A percentile compares a stretch with the other conserved stretches of the same genome.
These are phyloP conservation scores for Indri indri DNA, from an alignment of 2,113 vertebrate genomes.

Conservation along the genomic window DNA sequence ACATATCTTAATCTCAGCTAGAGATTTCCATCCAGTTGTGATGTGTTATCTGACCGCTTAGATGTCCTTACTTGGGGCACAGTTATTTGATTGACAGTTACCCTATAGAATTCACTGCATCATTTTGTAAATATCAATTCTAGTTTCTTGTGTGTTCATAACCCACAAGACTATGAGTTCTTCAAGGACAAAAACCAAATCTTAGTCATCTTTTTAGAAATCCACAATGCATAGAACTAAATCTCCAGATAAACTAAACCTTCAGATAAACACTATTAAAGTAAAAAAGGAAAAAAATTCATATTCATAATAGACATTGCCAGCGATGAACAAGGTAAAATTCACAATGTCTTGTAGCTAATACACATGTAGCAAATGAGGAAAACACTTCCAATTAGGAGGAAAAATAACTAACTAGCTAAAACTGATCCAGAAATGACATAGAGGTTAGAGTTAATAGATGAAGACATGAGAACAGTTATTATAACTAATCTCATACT, in stretches of 20 bases:
- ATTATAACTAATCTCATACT: not conserved
- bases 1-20: fast-evolving
- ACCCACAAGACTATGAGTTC: not conserved
- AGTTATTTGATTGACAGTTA: not conserved
- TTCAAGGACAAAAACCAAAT: not conserved
- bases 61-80: not conserved
- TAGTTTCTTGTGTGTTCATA: not conserved
- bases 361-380: not conserved
- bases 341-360: not conserved
- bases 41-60: not conserved
- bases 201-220: not conserved
- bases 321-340: not conserved
- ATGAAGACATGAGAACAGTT: not conserved
- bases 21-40: not conserved
- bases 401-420: not conserved
- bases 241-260: not conserved
- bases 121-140: not conserved
- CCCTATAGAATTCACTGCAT: not conserved
- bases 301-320: not conserved
- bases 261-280: not conserved
- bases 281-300: not conserved
- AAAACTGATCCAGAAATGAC: not conserved
- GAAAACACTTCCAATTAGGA: not conserved
- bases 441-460: not conserved
- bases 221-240: not conserved